Evolutionary conservation across 2,888 invertebrate species (phyloP), one percentile per base, ranked within the genome.

Genomic region (Listrodromus nycthemerus): DNA sequence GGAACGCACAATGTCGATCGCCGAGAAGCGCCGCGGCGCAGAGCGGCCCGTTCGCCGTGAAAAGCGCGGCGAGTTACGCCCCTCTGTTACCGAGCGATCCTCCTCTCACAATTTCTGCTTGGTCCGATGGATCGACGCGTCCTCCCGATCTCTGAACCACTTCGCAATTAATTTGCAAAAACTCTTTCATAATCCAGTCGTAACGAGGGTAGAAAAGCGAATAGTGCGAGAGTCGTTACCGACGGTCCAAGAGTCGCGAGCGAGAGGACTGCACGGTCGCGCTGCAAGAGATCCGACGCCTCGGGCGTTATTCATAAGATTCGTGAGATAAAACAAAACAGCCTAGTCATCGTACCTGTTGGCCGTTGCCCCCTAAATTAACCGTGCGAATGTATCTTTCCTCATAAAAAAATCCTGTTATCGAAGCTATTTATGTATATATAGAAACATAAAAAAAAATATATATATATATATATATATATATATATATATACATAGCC

Each of bases 321-420:
- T 37, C 50, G 41, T 52, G 16, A 16, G 4, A 3, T 16, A 61
- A 50, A n/a, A 69, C 16, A 37, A 37, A 10, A 27, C 13, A 3
- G 55, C 21, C 55, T 13, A 55, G 55, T 55, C 55, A 55, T 55
- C 55, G 5, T 55, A 21, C 21, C 13, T 55, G 61, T 52, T 24
- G 3, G 70, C 63, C 65, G 8, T 66, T 41, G 41, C 21, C 21
- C 66, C n/a, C 21, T 45, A 21, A n/a, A 21, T 41, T 3, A 19
- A 66, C 45, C 33, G 41, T 70, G 4, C 41, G 19, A 58, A 66
- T 55, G 45, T 58, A 6, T n/a, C 48, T 19, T 19, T 19, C 13
- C 70, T 70, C 70, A 55, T 69, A 75, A 80, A 70, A 73, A 63
- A 52, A 52, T 74, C 66, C 55, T 58, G 74, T 77, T 82, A 78